phyloP scores from a whole-genome alignment of 2,113 vertebrate genomes.

The Oryzias melastigma region DNA sequence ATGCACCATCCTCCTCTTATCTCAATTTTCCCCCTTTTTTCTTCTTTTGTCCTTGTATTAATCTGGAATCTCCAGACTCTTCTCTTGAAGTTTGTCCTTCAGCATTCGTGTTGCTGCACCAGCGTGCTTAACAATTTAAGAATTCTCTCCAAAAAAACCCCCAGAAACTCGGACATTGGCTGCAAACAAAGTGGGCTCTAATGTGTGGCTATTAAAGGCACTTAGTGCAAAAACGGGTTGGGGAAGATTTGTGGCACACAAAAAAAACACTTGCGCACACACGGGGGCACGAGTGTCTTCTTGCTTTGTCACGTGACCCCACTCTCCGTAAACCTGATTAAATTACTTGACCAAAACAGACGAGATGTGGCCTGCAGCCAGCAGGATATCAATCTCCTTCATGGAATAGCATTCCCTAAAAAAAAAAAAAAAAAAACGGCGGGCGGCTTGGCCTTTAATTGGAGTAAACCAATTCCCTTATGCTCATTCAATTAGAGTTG shows the following conservation, averaged over 20 bases:
- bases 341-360: slow-evolving; percentile 64
- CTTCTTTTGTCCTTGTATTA: slow-evolving; percentile 10
- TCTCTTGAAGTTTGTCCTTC: not conserved
- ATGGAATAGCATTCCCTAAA: slow-evolving; percentile 57
- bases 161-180: slow-evolving; percentile 19
- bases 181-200: slow-evolving; percentile 52
- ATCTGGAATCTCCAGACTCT: slow-evolving; percentile 22
- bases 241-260: slow-evolving; percentile 51
- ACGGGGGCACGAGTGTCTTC: slow-evolving; percentile 66
- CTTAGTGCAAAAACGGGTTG: slow-evolving; percentile 53
- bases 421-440: too few relatives aligned
- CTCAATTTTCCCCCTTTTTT: slow-evolving; percentile 31
- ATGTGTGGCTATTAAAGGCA: slow-evolving; percentile 66
- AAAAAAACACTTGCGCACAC: slow-evolving; percentile 27
- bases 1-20: slow-evolving; percentile 42
- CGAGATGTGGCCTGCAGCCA: slow-evolving; percentile 63
- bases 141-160: too few relatives aligned
- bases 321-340: slow-evolving; percentile 71
- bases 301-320: slow-evolving; percentile 71
- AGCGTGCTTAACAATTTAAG: too few relatives aligned
- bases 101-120: too few relatives aligned
- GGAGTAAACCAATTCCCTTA: slow-evolving; percentile 68
- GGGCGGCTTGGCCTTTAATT: slow-evolving; percentile 62
- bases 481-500: slow-evolving; percentile 71
- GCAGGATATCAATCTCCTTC: slow-evolving; percentile 66